Evolutionary conservation across 1,140 invertebrate species (phyloP), one percentile per base, ranked within the genome.

Genomic region (Gonatopus flavifemur): DNA sequence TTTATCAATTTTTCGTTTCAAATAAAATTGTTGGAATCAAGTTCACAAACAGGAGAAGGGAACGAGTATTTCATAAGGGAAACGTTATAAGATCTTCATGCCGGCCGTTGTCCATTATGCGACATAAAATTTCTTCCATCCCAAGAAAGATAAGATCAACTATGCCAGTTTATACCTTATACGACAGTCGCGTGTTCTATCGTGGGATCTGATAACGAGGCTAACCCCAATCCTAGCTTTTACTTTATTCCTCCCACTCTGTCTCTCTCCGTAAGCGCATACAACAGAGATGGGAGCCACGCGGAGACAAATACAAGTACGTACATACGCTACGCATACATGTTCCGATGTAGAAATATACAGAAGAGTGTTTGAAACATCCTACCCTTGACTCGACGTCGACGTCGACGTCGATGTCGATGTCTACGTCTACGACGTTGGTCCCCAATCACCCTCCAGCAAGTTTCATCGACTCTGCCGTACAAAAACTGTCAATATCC

Each of bases 41-140:
- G n/a, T n/a, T n/a, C n/a, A n/a, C n/a, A n/a, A n/a, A n/a, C n/a
- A n/a, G n/a, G n/a, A n/a, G n/a, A n/a, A n/a, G n/a, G n/a, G n/a
- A n/a, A n/a, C n/a, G n/a, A n/a, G n/a, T n/a, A n/a, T n/a, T n/a
- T n/a, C n/a, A n/a, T n/a, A n/a, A n/a, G n/a, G n/a, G n/a, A n/a
- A n/a, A n/a, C n/a, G n/a, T n/a, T n/a, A n/a, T n/a, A n/a, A n/a
- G n/a, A n/a, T n/a, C n/a, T n/a, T n/a, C n/a, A n/a, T n/a, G n/a
- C n/a, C 58, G 49, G 50, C 30, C 52, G 48, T 52, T 65, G 70
- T 72, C 69, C 71, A 72, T 73, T 75, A 72, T 69, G 72, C 64
- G 72, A 68, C 70, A 74, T 72, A 70, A 76, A 72, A 70, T 77
- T 76, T 64, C 71, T 76, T 75, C 71, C 64, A 73, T 72, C 63